Evolutionary conservation across 2,113 vertebrate genomes (phyloP).

Genomic region (Sceloporus undulatus): DNA sequence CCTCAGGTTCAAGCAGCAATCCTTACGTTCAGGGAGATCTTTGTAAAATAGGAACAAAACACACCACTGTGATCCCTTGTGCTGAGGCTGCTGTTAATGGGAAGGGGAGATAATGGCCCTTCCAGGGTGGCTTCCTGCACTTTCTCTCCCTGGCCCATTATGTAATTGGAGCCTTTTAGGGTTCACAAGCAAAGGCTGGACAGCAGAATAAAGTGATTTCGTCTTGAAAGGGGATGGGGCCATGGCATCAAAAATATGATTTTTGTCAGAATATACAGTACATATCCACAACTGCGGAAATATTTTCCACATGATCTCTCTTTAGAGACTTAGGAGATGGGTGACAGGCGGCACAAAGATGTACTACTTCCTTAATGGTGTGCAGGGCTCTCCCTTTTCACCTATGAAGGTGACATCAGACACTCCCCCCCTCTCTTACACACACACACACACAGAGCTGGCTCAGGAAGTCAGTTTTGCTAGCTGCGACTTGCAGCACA

Average conservation of each 20-base stretch:
- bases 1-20: background rate
- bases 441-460: slow-evolving; percentile 41
- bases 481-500: slow-evolving; percentile 50
- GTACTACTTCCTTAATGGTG: slow-evolving; percentile 29
- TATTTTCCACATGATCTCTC: slow-evolving; percentile 17
- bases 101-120: slow-evolving; percentile 38
- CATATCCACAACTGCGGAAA: slow-evolving; percentile 34
- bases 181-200: slow-evolving; percentile 47
- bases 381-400: slow-evolving; percentile 49
- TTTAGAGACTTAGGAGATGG: slow-evolving; percentile 24
- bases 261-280: slow-evolving; percentile 14
- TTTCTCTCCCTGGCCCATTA: slow-evolving; percentile 54
- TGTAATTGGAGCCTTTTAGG: slow-evolving; percentile 54
- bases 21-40: background rate
- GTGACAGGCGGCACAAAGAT: slow-evolving; percentile 21
- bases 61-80: slow-evolving; percentile 31
- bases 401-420: slow-evolving; percentile 55
- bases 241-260: slow-evolving; percentile 34
- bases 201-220: slow-evolving; percentile 44
- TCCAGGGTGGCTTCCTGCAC: slow-evolving; percentile 49
- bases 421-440: slow-evolving; percentile 41
- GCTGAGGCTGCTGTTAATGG: slow-evolving; percentile 23
- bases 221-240: slow-evolving; percentile 35
- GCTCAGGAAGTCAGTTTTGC: slow-evolving; percentile 63
- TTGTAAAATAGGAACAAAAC: background rate